Conservation (phyloP, 2,113 vertebrate species). For the Accipiter virgatus region DNA sequence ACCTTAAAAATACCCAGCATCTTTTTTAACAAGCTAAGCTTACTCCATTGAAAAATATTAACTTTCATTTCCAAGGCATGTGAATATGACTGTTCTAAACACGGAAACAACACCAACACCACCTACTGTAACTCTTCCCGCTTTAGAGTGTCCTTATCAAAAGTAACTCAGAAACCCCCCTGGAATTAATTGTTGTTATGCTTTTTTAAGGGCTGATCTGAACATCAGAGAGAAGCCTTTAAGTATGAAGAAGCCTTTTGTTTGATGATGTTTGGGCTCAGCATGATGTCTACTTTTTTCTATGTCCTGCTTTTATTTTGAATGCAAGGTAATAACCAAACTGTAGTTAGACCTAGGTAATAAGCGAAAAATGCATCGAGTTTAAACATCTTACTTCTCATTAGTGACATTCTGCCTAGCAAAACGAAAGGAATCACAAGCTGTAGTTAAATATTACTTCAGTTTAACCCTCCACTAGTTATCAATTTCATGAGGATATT, state of each 20-base stretch:
- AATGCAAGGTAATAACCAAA: slow-evolving; percentile 38
- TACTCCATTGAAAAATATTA: not conserved
- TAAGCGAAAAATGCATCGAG: not conserved
- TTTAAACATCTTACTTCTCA: slow-evolving; percentile 10
- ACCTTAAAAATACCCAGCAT: slow-evolving; percentile 49
- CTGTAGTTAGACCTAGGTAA: not conserved
- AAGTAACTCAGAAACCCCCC: not conserved
- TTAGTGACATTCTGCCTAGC: not conserved
- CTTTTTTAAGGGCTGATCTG: slow-evolving; percentile 20
- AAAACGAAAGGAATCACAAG: not conserved
- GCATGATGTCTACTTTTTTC: slow-evolving; percentile 25
- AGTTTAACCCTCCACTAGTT: not conserved
- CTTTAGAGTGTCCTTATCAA: not conserved
- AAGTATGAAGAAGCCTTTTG: slow-evolving; percentile 34
- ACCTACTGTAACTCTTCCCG: not conserved
- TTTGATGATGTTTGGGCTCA: slow-evolving; percentile 43
- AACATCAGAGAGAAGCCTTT: slow-evolving; percentile 43
- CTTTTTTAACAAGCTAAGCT: slow-evolving; percentile 26
- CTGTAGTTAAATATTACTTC: not conserved
- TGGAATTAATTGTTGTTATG: slow-evolving; percentile 36
- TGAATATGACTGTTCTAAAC: not conserved
- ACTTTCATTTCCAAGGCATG: not conserved
- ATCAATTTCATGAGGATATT: slow-evolving; percentile 18
- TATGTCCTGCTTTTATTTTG: slow-evolving; percentile 49
- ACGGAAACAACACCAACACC: not conserved